phyloP scores from a whole-genome alignment of 2,113 vertebrate genomes.

The Mus pahari region DNA sequence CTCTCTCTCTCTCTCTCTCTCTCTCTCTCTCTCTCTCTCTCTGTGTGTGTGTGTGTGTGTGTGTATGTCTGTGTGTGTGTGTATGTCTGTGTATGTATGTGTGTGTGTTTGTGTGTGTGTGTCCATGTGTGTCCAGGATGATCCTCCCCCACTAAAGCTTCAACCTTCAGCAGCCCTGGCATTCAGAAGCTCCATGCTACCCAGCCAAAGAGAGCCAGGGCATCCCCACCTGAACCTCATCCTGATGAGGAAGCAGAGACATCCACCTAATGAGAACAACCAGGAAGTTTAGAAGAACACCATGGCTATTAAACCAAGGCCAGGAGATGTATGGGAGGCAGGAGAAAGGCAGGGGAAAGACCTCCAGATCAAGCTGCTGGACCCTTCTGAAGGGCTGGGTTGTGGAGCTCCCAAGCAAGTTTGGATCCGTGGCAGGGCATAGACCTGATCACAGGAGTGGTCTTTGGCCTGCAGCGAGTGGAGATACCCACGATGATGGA shows the following conservation, averaged over 20 bases:
- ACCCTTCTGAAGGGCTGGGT: neutral
- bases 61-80: neutral
- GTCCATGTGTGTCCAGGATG: no score
- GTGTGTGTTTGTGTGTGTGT: neutral
- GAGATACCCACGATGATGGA: neutral
- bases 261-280: neutral
- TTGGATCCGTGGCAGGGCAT: neutral
- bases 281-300: neutral
- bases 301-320: neutral
- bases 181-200: neutral
- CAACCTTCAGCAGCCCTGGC: no score
- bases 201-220: neutral
- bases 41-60: neutral
- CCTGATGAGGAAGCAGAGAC: neutral
- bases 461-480: neutral
- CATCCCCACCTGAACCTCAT: neutral
- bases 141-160: neutral
- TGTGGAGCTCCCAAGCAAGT: neutral
- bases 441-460: neutral
- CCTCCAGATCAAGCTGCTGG: neutral
- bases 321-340: neutral
- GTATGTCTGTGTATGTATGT: neutral
- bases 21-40: no score
- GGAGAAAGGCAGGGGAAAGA: neutral
- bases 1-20: no score